phyloP scores from a whole-genome alignment of 2,888 invertebrate genomes.

The Phasia obesa region DNA sequence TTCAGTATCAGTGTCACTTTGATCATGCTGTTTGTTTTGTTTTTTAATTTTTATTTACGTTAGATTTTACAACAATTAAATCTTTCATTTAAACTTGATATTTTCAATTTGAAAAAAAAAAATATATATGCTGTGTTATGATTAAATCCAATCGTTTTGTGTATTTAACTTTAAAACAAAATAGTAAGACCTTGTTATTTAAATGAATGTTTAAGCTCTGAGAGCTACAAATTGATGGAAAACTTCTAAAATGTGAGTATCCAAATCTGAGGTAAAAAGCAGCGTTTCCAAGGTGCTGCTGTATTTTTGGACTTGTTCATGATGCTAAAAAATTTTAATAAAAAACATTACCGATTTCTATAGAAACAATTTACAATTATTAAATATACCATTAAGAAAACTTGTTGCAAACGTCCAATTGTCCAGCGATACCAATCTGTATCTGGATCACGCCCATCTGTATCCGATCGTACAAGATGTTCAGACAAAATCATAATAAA shows the following conservation, averaged over 20 bases:
- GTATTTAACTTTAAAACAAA: constrained; percentile 33
- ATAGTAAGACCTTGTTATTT: constrained; percentile 22
- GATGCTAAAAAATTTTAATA: constrained; percentile 87
- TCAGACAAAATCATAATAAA: constrained; percentile 99
- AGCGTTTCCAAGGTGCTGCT: constrained; percentile 96
- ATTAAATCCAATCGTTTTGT: neutral
- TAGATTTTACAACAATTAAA: neutral
- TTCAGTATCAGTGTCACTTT: too few relatives aligned
- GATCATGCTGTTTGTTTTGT: too few relatives aligned
- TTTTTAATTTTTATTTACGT: constrained; percentile 31
- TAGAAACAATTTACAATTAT: constrained; percentile 16
- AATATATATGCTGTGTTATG: too few relatives aligned
- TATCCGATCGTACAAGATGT: constrained; percentile 96
- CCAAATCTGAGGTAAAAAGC: constrained; percentile 97
- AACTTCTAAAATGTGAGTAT: constrained; percentile 96
- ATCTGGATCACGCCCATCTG: constrained; percentile 95
- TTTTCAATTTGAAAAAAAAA: constrained; percentile 64
- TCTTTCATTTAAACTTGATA: constrained; percentile 17
- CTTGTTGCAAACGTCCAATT: constrained; percentile 95
- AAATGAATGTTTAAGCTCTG: constrained; percentile 77
- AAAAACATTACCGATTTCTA: constrained; percentile 79
- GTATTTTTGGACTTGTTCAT: constrained; percentile 98
- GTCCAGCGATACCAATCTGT: constrained; percentile 99
- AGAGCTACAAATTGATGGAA: constrained; percentile 99
- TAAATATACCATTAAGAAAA: constrained; percentile 92